These are phyloP conservation scores for Formica exsecta DNA, from an alignment of 1,140 invertebrate genomes.

Conservation along the genomic window DNA sequence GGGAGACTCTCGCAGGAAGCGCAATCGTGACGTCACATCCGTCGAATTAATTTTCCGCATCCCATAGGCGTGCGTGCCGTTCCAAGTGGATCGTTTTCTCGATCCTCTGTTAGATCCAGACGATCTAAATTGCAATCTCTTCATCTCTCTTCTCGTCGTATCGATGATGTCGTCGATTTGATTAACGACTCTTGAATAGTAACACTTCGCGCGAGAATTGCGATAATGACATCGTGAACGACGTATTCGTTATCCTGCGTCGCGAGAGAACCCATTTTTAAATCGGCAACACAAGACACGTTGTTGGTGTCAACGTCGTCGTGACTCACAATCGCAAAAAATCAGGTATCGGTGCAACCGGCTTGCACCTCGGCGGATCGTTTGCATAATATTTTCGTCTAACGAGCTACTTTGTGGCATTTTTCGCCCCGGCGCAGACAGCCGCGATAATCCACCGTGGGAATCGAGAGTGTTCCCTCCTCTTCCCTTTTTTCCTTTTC, in stretches of 20 bases:
- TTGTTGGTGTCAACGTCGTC: slow-evolving; percentile 40
- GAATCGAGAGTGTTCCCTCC: slow-evolving; percentile 16
- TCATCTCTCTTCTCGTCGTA: background rate
- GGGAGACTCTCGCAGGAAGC: slow-evolving; percentile 64
- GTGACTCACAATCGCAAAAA: slow-evolving; percentile 60
- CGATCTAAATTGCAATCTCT: slow-evolving; percentile 19
- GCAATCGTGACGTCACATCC: slow-evolving; percentile 73
- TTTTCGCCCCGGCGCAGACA: background rate
- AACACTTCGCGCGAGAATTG: background rate
- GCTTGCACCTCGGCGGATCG: background rate
- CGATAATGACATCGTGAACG: background rate
- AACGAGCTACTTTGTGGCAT: slow-evolving; percentile 5
- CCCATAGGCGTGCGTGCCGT: slow-evolving; percentile 18
- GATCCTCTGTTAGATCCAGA: background rate
- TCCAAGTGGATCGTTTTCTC: slow-evolving; percentile 11
- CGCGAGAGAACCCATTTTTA: slow-evolving; percentile 46
- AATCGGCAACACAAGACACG: slow-evolving; percentile 38
- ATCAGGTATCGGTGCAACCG: slow-evolving; percentile 27
- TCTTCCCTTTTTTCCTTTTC: background rate
- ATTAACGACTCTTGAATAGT: background rate
- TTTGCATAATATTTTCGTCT: slow-evolving; percentile 63
- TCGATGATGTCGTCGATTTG: background rate
- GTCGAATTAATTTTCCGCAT: slow-evolving; percentile 74
- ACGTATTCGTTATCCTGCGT: slow-evolving; percentile 32
- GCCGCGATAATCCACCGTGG: slow-evolving; percentile 15